Evolutionary conservation across 2,113 vertebrate species (phyloP), one percentile per base, ranked within the genome.

Genomic region (Lepisosteus osseus): DNA sequence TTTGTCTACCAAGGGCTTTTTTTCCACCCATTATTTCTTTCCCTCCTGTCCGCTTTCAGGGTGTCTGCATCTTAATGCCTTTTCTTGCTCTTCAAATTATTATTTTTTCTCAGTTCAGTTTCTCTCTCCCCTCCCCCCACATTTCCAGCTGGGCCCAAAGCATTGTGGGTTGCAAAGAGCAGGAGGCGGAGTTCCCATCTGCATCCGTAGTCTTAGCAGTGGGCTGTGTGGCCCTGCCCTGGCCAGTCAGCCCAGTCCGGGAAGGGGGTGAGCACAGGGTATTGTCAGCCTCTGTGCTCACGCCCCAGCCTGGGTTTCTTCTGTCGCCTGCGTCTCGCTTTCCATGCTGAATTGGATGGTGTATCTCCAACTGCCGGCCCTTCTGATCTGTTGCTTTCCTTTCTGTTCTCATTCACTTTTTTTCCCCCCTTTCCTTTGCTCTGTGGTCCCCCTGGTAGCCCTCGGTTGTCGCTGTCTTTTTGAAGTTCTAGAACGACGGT

Each of bases 351-450:
- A 51, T 51, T 6, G 65, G 47, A 8, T 43, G 3, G 7, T 43
- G 45, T 72, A 67, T 12, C 15, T 15, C 12, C 6, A n/a, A 4
- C 17, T 54, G 2, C 42, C 17, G 57, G 45, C 17, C 14, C 54
- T 59, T 61, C 15, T 47, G 61, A 67, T 55, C 15, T 64, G 29
- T 3, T 81, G 14, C 54, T 59, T 13, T 73, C 65, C 8, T 29
- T 29, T 29, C 29, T 29, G 29, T 29, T 29, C 29, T 29, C 9
- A 51, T 51, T 51, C 47, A 51, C 9, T 51, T 51, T 51, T 6
- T 51, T 51, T 67, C 56, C 69, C 14, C n/a, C 62, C 7, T n/a
- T 72, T 74, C n/a, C 13, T 68, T 85, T 83, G 86, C 79, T 80
- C 65, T 7, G 0, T 74, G 84, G 72, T 70, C 66, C 67, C 74